These are phyloP conservation scores for Triops longicaudatus DNA, from an alignment of 1,140 invertebrate species.

Conservation along the genomic window DNA sequence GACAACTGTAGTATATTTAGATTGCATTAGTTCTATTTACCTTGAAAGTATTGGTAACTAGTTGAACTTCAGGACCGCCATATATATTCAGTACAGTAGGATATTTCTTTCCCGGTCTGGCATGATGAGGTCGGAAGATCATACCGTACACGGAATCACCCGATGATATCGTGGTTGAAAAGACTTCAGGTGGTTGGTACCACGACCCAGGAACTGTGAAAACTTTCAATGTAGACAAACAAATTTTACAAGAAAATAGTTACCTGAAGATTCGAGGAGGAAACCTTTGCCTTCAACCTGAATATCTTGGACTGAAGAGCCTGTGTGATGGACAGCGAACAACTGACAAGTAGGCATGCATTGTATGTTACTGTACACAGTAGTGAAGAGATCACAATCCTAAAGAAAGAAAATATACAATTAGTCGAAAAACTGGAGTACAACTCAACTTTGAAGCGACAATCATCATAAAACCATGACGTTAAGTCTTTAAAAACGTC, in stretches of 20 bases:
- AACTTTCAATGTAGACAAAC: neutral
- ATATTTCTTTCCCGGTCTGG: conserved; percentile 65
- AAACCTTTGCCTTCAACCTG: conserved; percentile 57
- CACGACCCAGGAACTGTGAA: conserved; percentile 45
- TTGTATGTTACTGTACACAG: conserved; percentile 80
- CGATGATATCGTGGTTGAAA: conserved; percentile 57
- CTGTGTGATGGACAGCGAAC: conserved; percentile 57
- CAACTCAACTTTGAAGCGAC: too few species aligned
- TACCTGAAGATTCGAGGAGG: conserved; percentile 53
- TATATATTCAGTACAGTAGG: conserved; percentile 95
- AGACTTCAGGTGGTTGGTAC: conserved; percentile 61
- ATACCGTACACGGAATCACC: conserved; percentile 78
- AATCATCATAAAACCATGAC: too few species aligned
- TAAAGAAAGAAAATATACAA: too few species aligned
- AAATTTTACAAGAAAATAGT: conserved; percentile 27
- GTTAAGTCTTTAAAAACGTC: too few species aligned
- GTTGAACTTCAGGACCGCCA: conserved; percentile 93
- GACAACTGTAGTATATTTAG: conserved; percentile 25
- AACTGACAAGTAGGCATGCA: conserved; percentile 68
- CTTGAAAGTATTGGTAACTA: conserved; percentile 93
- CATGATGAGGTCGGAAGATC: conserved; percentile 81
- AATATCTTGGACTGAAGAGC: conserved; percentile 56
- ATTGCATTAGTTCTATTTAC: conserved; percentile 41
- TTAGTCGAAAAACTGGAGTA: too few species aligned
- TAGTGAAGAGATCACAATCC: conserved; percentile 75